Conservation (phyloP, 2,113 vertebrate species). For the Pseudopipra pipra region DNA sequence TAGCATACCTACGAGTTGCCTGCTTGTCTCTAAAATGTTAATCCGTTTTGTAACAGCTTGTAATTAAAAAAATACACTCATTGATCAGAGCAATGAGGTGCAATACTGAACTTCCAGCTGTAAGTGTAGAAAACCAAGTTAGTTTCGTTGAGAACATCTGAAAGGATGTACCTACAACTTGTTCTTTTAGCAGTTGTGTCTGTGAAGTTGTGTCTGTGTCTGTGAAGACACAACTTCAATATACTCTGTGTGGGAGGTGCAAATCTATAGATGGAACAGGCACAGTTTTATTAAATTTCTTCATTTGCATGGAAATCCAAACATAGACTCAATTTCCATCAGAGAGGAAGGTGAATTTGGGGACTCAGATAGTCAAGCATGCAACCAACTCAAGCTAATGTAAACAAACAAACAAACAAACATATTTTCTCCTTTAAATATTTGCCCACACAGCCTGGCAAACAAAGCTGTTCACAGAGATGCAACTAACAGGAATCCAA, state of each 20-base stretch:
- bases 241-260: not conserved
- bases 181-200: not conserved
- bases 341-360: not conserved
- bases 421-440: not conserved
- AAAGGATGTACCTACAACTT: not conserved
- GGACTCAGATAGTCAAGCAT: not conserved
- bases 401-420: not conserved
- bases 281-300: not conserved
- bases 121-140: not conserved
- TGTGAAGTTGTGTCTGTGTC: no score
- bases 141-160: not conserved
- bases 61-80: not conserved
- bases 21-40: not conserved
- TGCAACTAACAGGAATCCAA: not conserved
- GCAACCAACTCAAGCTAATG: not conserved
- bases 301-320: not conserved
- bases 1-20: not conserved
- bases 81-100: not conserved
- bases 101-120: not conserved
- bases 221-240: not conserved
- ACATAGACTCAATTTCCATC: not conserved
- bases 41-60: not conserved
- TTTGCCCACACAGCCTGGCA: not conserved
- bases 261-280: not conserved
- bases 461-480: not conserved